A percentile compares a stretch with the other conserved stretches of the same genome.
phyloP scores from a whole-genome alignment of 2,797 vertebrate genomes.

The Loris lydekkerianus region DNA sequence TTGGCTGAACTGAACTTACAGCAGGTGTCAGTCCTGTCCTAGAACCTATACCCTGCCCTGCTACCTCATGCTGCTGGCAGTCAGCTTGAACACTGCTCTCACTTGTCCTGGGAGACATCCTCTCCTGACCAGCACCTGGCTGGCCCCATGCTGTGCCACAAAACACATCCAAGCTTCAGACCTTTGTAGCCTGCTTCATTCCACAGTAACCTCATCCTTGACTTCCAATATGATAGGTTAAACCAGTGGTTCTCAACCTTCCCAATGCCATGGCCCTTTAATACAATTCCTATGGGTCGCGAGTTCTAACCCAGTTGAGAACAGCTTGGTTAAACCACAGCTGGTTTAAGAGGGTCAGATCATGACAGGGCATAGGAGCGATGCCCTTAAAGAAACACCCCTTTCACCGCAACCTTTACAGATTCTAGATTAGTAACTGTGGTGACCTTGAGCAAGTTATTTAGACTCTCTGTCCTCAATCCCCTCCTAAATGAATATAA shows the following conservation, averaged over 20 bases:
- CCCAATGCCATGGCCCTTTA: too few relatives aligned
- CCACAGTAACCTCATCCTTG: neutral
- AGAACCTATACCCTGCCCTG: neutral
- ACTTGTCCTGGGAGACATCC: neutral
- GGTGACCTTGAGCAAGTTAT: neutral
- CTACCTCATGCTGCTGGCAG: neutral
- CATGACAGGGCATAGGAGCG: neutral
- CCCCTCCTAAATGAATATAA: neutral
- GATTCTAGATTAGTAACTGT: neutral
- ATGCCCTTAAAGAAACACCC: neutral
- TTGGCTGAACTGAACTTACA: neutral
- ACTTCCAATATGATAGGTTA: neutral
- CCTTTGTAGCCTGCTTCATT: neutral
- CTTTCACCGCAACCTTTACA: neutral
- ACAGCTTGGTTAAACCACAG: too few relatives aligned
- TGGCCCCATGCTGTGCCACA: neutral
- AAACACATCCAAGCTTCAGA: neutral
- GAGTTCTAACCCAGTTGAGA: too few relatives aligned
- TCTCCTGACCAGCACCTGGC: neutral
- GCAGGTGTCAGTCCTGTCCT: neutral
- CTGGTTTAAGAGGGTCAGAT: neutral
- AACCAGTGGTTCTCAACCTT: too few relatives aligned
- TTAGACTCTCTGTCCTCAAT: neutral
- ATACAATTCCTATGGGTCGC: too few relatives aligned
- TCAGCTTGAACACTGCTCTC: fast-evolving